Base-by-base conservation (phyloP, 2,797 vertebrate genomes). In the Pitangus sulphuratus region DNA sequence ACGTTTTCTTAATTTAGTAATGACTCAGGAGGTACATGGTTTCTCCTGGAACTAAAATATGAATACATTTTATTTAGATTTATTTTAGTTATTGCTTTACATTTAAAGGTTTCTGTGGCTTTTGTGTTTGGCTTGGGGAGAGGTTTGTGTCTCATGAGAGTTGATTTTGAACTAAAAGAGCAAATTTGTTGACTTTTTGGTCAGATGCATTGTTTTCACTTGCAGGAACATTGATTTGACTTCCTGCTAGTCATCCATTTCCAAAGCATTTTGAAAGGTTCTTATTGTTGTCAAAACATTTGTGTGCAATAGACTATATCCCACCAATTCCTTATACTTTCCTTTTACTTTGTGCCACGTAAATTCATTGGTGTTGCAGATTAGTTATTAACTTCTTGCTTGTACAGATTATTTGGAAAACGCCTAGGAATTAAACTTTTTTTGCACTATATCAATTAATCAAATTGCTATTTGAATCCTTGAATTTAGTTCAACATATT, bases 101-200 rank as follows among this genome's bases (percentile, higher is more conserved):
- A 44, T 86, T 86, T 91, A 75, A 83, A 80, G 13, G 22, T 64
- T 91, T 86, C 53, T 88, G 61, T 69, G 42, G 57, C 54, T 57
- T 87, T 95, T 75, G 8, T 50, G 9, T 69, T 94, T 94, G 42
- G 17, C 75, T 81, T 78, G 28, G 26, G 40, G 42, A 84, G 68
- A 88, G 16, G 18, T 72, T 83, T 71, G 39, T 81, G 20, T 82
- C 68, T 90, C 58, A 57, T 47, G 33, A 66, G 40, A 33, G 9
- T 21, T 86, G 57, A 84, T 78, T 93, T 91, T 91, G 69, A 86
- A 80, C 16, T 28, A 68, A 93, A 87, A 94, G 30, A 79, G 61
- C 35, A 33, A 37, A 65, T 33, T 44, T 78, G 53, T 90, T 95
- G 61, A 88, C 69, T 88, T 91, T 87, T 76, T 84, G 28, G 76